These are phyloP conservation scores for Lobophora halterata DNA, from an alignment of 2,888 invertebrate genomes.

Conservation along the genomic window DNA sequence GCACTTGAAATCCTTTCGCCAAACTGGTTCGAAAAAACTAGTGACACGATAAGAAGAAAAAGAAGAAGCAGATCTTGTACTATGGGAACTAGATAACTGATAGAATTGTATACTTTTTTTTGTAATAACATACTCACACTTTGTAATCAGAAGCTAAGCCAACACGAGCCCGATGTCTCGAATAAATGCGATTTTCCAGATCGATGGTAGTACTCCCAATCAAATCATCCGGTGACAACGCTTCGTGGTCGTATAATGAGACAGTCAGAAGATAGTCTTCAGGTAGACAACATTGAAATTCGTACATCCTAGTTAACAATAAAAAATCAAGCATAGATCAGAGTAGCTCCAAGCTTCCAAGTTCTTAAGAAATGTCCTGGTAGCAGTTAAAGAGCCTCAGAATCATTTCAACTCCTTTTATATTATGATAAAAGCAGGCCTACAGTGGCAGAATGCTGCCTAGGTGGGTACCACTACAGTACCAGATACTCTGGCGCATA, in stretches of 20 bases:
- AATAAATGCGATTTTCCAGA: slow-evolving; percentile 92
- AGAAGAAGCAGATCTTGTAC: too few relatives aligned
- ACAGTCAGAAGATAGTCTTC: slow-evolving; percentile 87
- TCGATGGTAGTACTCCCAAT: slow-evolving; percentile 93
- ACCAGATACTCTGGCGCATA: too few relatives aligned
- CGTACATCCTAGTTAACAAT: slow-evolving; percentile 81
- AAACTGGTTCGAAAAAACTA: too few relatives aligned
- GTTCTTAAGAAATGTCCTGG: too few relatives aligned
- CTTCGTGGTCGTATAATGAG: slow-evolving; percentile 88
- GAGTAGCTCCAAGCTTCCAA: not conserved
- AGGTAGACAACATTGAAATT: slow-evolving; percentile 86
- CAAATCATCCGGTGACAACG: slow-evolving; percentile 85
- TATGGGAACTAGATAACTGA: too few relatives aligned
- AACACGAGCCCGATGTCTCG: slow-evolving; percentile 88
- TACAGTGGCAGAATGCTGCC: too few relatives aligned
- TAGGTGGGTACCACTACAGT: too few relatives aligned
- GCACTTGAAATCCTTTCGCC: too few relatives aligned
- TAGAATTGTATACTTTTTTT: too few relatives aligned
- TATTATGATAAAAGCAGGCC: too few relatives aligned
- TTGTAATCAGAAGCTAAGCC: slow-evolving; percentile 87
- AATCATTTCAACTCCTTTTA: too few relatives aligned
- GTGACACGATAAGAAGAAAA: too few relatives aligned
- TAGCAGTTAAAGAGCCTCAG: not conserved
- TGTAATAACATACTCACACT: slow-evolving; percentile 82
- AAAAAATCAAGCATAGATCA: not conserved